A percentile compares a stretch with the other conserved stretches of the same genome.
These are phyloP conservation scores for Mesoligia furuncula DNA, from an alignment of 2,888 invertebrate genomes.

Conservation along the genomic window DNA sequence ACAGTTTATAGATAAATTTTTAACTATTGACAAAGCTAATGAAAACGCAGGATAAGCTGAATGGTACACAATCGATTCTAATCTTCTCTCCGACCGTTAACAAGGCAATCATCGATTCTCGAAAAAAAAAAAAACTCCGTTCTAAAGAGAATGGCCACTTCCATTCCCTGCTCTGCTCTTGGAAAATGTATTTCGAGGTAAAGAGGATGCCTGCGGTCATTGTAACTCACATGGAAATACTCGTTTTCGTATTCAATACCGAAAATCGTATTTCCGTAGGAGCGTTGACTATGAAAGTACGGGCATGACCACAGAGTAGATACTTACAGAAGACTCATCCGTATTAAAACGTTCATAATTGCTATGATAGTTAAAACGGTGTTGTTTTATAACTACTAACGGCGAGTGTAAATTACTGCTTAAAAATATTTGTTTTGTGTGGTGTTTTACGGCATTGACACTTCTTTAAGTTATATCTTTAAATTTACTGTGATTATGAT, in stretches of 20 bases:
- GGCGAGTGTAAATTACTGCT: neutral
- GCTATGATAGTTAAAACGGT: neutral
- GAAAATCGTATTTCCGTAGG: slow-evolving; percentile 61
- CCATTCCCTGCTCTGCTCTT: slow-evolving; percentile 1
- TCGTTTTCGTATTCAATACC: slow-evolving; percentile 64
- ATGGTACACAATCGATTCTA: slow-evolving; percentile 10
- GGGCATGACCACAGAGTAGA: neutral
- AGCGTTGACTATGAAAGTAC: slow-evolving; percentile 40
- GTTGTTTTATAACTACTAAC: neutral
- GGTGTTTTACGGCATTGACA: neutral
- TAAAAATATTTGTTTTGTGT: neutral
- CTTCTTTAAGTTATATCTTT: neutral
- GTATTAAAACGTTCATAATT: neutral
- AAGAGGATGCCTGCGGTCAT: slow-evolving; percentile 50
- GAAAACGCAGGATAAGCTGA: slow-evolving; percentile 18
- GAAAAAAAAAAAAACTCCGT: slow-evolving; percentile 4
- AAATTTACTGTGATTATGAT: too few species aligned
- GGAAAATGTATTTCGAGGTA: slow-evolving; percentile 45
- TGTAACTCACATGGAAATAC: slow-evolving; percentile 53
- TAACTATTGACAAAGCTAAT: slow-evolving; percentile 21
- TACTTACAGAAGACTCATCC: neutral
- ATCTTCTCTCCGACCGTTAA: slow-evolving; percentile 3
- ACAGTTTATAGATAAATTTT: slow-evolving; percentile 10
- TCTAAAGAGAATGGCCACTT: slow-evolving; percentile 14
- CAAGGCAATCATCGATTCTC: slow-evolving; percentile 17